phyloP scores from a whole-genome alignment of 2,888 invertebrate species.

The Cosmorhoe ocellata region DNA sequence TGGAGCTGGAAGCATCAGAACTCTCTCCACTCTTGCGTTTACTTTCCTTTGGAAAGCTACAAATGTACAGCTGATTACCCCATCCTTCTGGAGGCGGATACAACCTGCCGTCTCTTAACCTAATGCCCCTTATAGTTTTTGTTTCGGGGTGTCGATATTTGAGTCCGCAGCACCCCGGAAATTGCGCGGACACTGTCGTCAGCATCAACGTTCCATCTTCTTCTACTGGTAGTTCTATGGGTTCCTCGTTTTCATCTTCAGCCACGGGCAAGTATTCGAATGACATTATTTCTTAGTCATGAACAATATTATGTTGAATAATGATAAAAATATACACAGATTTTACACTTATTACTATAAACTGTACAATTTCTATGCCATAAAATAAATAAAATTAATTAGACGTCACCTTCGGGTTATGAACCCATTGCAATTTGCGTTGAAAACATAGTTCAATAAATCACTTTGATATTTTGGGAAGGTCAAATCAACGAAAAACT shows the following conservation, averaged over 20 bases:
- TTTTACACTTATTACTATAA: constrained; percentile 73
- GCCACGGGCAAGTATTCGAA: constrained; percentile 93
- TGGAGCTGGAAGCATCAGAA: constrained; percentile 91
- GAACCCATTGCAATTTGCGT: constrained; percentile 80
- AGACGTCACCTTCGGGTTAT: constrained; percentile 80
- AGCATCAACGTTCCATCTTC: constrained; percentile 96
- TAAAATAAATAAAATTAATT: constrained; percentile 78
- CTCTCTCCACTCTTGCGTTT: constrained; percentile 97
- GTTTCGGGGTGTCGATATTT: constrained; percentile 98
- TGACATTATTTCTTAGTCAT: constrained; percentile 81
- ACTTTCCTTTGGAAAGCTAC: constrained; percentile 94
- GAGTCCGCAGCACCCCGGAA: constrained; percentile 97
- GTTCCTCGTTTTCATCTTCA: constrained; percentile 98
- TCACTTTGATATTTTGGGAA: constrained; percentile 53
- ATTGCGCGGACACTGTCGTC: constrained; percentile 97
- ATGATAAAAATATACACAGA: constrained; percentile 71
- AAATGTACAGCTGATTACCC: constrained; percentile 89
- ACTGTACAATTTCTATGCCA: constrained; percentile 76
- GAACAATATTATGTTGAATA: constrained; percentile 68
- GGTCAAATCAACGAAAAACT: constrained; percentile 42
- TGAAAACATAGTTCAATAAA: constrained; percentile 71
- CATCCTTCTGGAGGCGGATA: constrained; percentile 95
- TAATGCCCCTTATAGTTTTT: constrained; percentile 93
- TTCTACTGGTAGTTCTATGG: constrained; percentile 98
- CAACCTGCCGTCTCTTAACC: constrained; percentile 94